Base-by-base conservation (phyloP, 2,888 invertebrate genomes). In the Euplagia quadripunctaria region DNA sequence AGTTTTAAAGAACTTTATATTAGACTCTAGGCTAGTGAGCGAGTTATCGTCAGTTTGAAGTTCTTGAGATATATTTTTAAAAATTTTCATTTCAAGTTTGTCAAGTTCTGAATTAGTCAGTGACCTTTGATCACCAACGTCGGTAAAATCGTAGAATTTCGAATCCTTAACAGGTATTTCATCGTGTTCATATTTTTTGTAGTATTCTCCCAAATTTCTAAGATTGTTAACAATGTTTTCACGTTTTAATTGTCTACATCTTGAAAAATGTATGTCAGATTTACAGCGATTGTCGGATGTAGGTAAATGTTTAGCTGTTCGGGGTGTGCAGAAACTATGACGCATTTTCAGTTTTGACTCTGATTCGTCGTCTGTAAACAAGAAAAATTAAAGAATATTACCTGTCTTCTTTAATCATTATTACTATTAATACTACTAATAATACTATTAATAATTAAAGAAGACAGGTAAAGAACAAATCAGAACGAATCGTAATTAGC, bases 111-210 rank as follows among this genome's bases (percentile, higher is more conserved):
- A 92, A 76, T 93, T 91, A 0, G 92, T 92, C 11, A 93, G 74
- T 0, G 90, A 89, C 42, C 71, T 76, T 71, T 82, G 83, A 14
- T 79, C 85, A 8, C 79, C 82, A 51, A 55, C 78, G 7, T 66
- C 51, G 8, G 75, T 72, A 51, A 79, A 76, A 6, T 76, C 76
- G 55, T 77, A 77, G 7, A 73, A 77, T 42, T 80, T 85, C 4
- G 84, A 86, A 70, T 94, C 94, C 85, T 90, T 93, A 12, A 93
- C 93, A 0, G 94, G 94, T 7, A 91, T 72, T 80, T 90, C 91
- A 68, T 94, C 93, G 66, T 91, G 90, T 58, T 93, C 92, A 68
- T 92, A 94, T 75, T 86, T 89, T 81, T 93, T 94, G 71, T 93
- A 93, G 80, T 92, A 93, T 71, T 92, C 90, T 6, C 81, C 86